Percentiles rank a stretch among this genome's conserved stretches.
phyloP scores from a whole-genome alignment of 2,113 vertebrate species.

The Salvator merianae region DNA sequence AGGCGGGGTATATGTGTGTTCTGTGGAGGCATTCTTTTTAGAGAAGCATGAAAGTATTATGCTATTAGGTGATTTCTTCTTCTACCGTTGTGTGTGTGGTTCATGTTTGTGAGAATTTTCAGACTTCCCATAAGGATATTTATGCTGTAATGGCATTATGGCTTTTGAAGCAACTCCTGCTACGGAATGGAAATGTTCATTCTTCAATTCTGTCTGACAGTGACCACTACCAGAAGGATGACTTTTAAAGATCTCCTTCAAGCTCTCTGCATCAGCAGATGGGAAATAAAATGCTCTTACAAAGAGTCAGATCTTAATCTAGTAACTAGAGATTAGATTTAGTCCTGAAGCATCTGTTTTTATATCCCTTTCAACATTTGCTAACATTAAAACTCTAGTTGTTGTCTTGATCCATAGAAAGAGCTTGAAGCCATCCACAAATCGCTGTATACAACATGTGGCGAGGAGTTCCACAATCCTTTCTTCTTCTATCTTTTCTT shows the following conservation, averaged over 20 bases:
- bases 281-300: conserved; percentile 6
- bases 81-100: no score
- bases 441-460: not conserved
- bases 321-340: conserved; percentile 35
- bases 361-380: conserved; percentile 36
- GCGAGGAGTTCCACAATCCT: not conserved
- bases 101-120: not conserved
- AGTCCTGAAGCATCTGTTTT: conserved; percentile 27
- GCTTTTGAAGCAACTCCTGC: not conserved
- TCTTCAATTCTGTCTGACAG: not conserved
- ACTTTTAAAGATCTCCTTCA: conserved; percentile 22
- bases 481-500: not conserved
- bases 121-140: conserved; percentile 7
- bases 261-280: conserved; percentile 27
- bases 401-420: not conserved
- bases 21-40: no score
- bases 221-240: not conserved
- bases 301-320: conserved; percentile 31
- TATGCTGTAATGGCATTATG: not conserved
- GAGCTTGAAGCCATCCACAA: not conserved
- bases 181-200: no score
- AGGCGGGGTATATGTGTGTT: no score
- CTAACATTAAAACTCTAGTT: not conserved
- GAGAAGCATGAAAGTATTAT: no score
- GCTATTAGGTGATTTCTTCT: no score